Evolutionary conservation across 2,797 vertebrate species (phyloP).

Genomic region (Danio tinwini): DNA sequence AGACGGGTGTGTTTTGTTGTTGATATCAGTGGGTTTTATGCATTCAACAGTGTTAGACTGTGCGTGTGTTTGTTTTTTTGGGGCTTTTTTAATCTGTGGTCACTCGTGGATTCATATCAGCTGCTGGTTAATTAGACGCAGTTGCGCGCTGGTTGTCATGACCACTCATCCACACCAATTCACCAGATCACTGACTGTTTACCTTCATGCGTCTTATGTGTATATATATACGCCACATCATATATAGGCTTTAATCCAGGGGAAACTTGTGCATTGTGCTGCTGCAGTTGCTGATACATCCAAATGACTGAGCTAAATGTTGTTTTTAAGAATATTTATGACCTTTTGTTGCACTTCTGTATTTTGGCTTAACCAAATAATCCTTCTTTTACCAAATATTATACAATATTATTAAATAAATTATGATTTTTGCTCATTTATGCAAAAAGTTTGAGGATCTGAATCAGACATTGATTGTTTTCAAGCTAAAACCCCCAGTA

Average conservation of each 20-base stretch:
- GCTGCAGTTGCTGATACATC: not conserved
- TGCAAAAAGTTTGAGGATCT: no score
- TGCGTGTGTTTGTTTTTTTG: not conserved
- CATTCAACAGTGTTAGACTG: not conserved
- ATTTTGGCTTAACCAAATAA: no score
- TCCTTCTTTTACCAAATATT: no score
- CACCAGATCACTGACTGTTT: slow-evolving; percentile 9
- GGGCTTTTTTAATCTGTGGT: not conserved
- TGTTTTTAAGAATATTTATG: no score
- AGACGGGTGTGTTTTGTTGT: not conserved
- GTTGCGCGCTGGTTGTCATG: slow-evolving; percentile 52
- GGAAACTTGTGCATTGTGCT: not conserved
- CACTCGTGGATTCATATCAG: slow-evolving; percentile 52
- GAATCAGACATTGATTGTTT: no score
- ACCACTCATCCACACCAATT: slow-evolving; percentile 38
- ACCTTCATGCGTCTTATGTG: slow-evolving; percentile 10
- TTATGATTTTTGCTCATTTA: no score
- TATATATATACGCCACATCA: no score
- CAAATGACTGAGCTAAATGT: no score
- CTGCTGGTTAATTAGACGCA: slow-evolving; percentile 58
- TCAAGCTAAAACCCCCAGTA: no score
- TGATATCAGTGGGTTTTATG: not conserved
- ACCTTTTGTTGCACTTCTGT: no score
- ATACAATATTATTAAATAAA: no score
- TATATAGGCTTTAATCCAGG: not conserved